Evolutionary conservation across 2,113 vertebrate species (phyloP).

Genomic region (Gila orcuttii): DNA sequence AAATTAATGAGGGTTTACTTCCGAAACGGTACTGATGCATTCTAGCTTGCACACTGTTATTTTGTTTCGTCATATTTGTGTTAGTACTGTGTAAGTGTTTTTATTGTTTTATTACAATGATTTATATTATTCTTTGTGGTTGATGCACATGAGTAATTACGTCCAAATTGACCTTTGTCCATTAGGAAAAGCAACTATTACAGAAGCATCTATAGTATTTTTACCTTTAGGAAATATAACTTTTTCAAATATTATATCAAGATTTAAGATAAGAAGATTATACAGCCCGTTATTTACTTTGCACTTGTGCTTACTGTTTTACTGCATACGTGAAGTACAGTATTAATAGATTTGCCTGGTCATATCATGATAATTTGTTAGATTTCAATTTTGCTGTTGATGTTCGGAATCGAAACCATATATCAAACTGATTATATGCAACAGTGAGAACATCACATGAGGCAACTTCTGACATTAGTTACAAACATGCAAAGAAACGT

Average conservation of each 20-base stretch:
- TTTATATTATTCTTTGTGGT: background rate
- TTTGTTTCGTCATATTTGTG: too few species aligned
- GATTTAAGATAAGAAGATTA: background rate
- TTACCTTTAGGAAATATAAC: background rate
- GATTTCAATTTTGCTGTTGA: background rate
- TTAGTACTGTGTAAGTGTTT: background rate
- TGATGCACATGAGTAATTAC: background rate
- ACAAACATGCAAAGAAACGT: background rate
- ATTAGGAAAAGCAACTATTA: background rate
- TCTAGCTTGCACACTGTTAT: background rate
- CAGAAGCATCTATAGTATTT: background rate
- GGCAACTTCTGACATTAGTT: background rate
- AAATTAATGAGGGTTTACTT: too few species aligned
- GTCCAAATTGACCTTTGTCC: background rate
- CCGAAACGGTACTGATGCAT: background rate
- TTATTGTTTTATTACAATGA: background rate
- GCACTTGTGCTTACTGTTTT: background rate
- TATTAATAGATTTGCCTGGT: background rate
- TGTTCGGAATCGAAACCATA: background rate
- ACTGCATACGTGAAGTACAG: background rate
- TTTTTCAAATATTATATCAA: background rate
- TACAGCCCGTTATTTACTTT: background rate
- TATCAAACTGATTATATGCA: background rate
- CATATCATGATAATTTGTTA: background rate
- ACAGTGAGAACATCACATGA: slow-evolving; percentile 10